Evolutionary conservation across 2,113 vertebrate genomes (phyloP).

Genomic region (Cettia cetti): DNA sequence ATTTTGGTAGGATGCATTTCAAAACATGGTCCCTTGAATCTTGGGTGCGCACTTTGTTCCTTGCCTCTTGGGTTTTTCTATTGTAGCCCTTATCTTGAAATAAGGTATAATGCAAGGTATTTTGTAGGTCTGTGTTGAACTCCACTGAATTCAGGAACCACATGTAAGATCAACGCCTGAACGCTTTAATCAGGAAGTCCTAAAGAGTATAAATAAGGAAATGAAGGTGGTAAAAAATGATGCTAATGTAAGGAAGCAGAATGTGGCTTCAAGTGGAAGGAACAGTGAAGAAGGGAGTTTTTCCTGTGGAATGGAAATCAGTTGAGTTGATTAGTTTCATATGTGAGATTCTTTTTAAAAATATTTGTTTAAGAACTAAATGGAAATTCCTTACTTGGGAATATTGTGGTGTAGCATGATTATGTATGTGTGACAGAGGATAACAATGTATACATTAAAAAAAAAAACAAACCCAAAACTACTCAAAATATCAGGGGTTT

Average conservation of each 20-base stretch:
- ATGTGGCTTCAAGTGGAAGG: neutral
- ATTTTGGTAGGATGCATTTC: neutral
- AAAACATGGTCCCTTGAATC: neutral
- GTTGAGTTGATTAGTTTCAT: neutral
- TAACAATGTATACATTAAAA: neutral
- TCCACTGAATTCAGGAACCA: neutral
- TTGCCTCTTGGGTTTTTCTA: neutral
- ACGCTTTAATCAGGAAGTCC: neutral
- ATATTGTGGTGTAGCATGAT: neutral
- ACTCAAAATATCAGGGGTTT: neutral
- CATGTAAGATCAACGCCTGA: neutral
- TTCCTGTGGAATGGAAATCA: neutral
- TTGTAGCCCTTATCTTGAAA: neutral
- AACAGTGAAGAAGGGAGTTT: neutral
- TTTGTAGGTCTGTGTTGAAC: neutral
- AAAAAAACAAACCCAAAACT: neutral
- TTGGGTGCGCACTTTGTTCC: fast-evolving
- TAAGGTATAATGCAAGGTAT: neutral
- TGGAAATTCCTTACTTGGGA: neutral
- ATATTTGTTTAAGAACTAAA: neutral
- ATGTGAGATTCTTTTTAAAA: neutral
- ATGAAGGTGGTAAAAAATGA: neutral
- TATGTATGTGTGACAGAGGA: neutral
- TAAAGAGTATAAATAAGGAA: neutral
- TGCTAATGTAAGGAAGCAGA: neutral